Evolutionary conservation across 2,888 invertebrate genomes (phyloP), one percentile per base, ranked within the genome.

Genomic region (Myopa testacea): DNA sequence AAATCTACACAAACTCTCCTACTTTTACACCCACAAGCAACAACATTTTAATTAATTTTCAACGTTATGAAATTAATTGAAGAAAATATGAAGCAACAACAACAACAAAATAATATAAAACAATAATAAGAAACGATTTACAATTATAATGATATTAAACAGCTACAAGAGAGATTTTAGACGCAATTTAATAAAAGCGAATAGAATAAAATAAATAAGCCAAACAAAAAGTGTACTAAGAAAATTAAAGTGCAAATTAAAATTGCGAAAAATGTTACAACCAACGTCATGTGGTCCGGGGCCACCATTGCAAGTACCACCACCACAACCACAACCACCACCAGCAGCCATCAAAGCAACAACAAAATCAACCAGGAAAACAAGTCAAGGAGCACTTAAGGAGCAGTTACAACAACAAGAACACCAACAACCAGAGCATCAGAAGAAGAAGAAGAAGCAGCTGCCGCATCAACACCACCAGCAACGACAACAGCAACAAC

Each of bases 241-340:
- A 70, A 74, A 67, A 69, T 60, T 16, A 76, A 81, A 68, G 10
- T 45, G 10, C 10, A 8, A 6, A 80, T 78, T 80, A 78, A 77
- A 81, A 78, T 77, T 78, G 80, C 70, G 78, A 82, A 84, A 85
- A 84, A 86, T 89, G 88, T 84, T 88, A 83, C 85, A 87, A 84
- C 89, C 89, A 82, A 88, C 88, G 82, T 89, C 88, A 80, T 89
- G 88, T 86, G 88, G 88, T 83, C 88, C 88, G 72, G 88, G 88
- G 81, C 88, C 88, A 82, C 87, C 85, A 26, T 26, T 26, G 26
- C 26, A 26, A 82, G 72, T 78, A 73, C 73, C 62, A 26, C 69
- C 69, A 60, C 38, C 68, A 14, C 62, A 72, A 72, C 55, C 60
- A 50, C 3, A 58, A 75, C 38, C 60, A 71, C 62, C 75, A 75